Base-by-base conservation (phyloP, 2,888 invertebrate species). In the Volucella bombylans region DNA sequence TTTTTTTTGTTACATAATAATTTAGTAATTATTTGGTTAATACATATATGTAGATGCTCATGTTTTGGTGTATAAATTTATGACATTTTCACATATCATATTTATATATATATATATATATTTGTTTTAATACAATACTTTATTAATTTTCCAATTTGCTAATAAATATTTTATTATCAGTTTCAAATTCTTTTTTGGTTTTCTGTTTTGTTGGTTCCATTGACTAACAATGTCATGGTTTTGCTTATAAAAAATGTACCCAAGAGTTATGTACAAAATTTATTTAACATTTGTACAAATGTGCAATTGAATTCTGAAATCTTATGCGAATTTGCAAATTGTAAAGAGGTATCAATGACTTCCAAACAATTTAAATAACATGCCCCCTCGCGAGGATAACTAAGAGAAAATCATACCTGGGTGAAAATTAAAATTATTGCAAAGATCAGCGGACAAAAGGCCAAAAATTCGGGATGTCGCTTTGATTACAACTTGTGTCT, bases 181-280 rank as follows among this genome's bases (percentile, higher is more conserved):
- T 54, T 15, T 59, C 43, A 64, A 52, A 41, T 12, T 50, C 62
- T 47, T 61, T 23, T 18, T 55, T 41, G n/a, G 38, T 12, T 47
- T 12, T 15, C 6, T 12, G 38, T 1, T 49, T 41, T 68, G 12
- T 57, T 14, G 31, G 31, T 31, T 31, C 31, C 31, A 15, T 69
- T 71, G 45, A 64, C 23, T 64, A 43, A 31, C 10, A 23, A 47
- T 74, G 15, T 49, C 8, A 23, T 55, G 31, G 14, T 50, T 23
- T 15, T 59, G 15, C 14, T 64, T 43, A 14, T 49, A 65, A 77
- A 67, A 23, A 64, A 55, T 11, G 14, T 1, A 41, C 57, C 45
- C 65, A 79, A 61, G 43, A 38, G 38, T 67, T 67, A 79, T 79
- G n/a, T 80, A 80, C 61, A 79, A 23, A 45, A 12, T 57, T 14